phyloP scores from a whole-genome alignment of 2,797 vertebrate genomes.

The Rhinichthys osculus region DNA sequence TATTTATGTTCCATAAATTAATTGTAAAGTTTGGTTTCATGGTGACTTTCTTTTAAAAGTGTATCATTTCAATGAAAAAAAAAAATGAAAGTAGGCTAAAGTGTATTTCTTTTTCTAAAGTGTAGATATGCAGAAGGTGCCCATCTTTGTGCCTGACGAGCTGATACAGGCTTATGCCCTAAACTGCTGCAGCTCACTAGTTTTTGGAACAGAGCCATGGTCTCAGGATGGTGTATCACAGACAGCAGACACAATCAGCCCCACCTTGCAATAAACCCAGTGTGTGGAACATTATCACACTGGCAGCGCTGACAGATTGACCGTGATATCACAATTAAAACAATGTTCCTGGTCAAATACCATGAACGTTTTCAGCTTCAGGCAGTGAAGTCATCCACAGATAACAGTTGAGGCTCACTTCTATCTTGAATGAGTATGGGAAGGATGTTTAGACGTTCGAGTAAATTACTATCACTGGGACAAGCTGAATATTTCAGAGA shows the following conservation, averaged over 20 bases:
- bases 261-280: slow-evolving; percentile 16
- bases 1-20: neutral
- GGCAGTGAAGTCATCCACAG: slow-evolving; percentile 73
- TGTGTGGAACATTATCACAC: slow-evolving; percentile 61
- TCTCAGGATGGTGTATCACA: neutral
- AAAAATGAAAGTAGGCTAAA: neutral
- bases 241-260: slow-evolving; percentile 19
- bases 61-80: neutral
- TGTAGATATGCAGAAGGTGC: neutral
- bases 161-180: neutral
- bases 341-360: slow-evolving; percentile 62
- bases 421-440: slow-evolving; percentile 66
- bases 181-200: neutral
- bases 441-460: slow-evolving; percentile 53
- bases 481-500: slow-evolving; percentile 39
- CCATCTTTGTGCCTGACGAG: neutral
- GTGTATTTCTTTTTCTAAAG: neutral
- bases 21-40: no score
- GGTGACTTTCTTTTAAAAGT: no score
- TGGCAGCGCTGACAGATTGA: slow-evolving; percentile 60
- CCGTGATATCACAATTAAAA: slow-evolving; percentile 68
- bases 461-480: slow-evolving; percentile 45
- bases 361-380: slow-evolving; percentile 63
- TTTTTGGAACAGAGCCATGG: slow-evolving; percentile 21
- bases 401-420: slow-evolving; percentile 63